Evolutionary conservation across 2,797 vertebrate genomes (phyloP).

Genomic region (Spinibarbus caldwelli): DNA sequence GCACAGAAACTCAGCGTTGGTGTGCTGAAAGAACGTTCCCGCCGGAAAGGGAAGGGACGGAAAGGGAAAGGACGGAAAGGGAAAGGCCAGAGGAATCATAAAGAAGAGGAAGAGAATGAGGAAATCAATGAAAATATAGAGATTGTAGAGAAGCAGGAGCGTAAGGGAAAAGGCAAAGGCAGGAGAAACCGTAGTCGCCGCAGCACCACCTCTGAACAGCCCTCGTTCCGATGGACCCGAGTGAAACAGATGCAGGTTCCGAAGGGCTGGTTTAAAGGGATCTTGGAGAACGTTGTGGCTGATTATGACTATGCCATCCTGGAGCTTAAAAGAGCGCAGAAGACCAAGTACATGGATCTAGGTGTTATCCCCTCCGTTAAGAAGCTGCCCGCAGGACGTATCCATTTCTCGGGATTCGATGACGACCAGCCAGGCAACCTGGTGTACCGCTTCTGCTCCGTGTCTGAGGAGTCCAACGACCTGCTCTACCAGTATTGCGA

Average conservation of each 20-base stretch:
- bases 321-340: slow-evolving; percentile 90
- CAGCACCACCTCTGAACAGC: slow-evolving; percentile 71
- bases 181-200: slow-evolving; percentile 72
- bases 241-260: slow-evolving; percentile 93
- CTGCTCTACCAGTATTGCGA: slow-evolving; percentile 96
- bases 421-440: slow-evolving; percentile 87
- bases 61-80: slow-evolving; percentile 73
- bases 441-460: slow-evolving; percentile 95
- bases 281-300: slow-evolving; percentile 77
- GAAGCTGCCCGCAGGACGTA: slow-evolving; percentile 89
- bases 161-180: slow-evolving; percentile 63
- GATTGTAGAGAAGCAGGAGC: slow-evolving; percentile 57
- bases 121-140: slow-evolving; percentile 61
- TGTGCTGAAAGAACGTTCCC: slow-evolving; percentile 86
- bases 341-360: slow-evolving; percentile 91
- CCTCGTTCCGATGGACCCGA: slow-evolving; percentile 92
- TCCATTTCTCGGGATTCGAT: slow-evolving; percentile 98
- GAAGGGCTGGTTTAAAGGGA: slow-evolving; percentile 90
- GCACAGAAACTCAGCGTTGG: slow-evolving; percentile 90
- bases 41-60: slow-evolving; percentile 70
- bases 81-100: slow-evolving; percentile 62
- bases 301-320: slow-evolving; percentile 96
- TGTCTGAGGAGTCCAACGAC: slow-evolving; percentile 92
- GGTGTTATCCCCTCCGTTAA: slow-evolving; percentile 87
- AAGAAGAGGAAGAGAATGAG: slow-evolving; percentile 66